Percentiles rank a stretch among this genome's conserved stretches.
These are phyloP conservation scores for Thera obeliscata DNA, from an alignment of 2,888 invertebrate genomes.

Conservation along the genomic window DNA sequence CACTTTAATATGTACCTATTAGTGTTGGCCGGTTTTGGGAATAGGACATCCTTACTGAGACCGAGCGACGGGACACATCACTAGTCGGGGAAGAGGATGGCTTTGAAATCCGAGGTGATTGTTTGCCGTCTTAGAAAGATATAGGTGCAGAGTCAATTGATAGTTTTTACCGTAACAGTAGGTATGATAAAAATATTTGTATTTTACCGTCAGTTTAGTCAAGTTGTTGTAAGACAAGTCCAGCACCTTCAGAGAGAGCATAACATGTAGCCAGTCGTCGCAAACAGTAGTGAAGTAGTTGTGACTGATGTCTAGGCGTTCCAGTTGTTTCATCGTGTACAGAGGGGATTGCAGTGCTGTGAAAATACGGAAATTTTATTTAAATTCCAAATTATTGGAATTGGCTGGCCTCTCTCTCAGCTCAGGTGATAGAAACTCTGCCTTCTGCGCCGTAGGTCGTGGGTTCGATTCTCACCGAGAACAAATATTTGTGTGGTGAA, in stretches of 20 bases:
- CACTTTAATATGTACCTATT: too few species aligned
- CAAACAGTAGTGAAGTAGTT: background rate
- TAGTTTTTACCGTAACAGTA: background rate
- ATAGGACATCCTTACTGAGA: too few species aligned
- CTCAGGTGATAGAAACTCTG: too few species aligned
- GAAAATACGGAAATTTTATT: background rate
- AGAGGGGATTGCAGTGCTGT: background rate
- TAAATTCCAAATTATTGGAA: background rate
- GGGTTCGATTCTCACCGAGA: too few species aligned
- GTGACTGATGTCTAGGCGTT: background rate
- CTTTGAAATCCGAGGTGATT: too few species aligned
- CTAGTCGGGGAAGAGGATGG: too few species aligned
- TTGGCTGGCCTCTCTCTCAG: background rate
- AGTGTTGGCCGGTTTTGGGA: too few species aligned
- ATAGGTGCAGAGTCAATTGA: too few species aligned
- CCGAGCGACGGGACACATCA: too few species aligned
- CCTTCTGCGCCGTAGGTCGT: too few species aligned
- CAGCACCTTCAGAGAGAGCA: slow-evolving; percentile 7
- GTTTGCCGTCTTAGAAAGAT: too few species aligned
- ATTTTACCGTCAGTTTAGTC: slow-evolving; percentile 18
- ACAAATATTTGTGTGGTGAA: too few species aligned
- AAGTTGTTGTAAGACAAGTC: slow-evolving; percentile 27
- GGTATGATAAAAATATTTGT: background rate
- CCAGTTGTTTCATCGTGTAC: background rate
- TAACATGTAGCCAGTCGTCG: background rate